Evolutionary conservation across 2,888 invertebrate genomes (phyloP).

Genomic region (Drosophila fungiperda): DNA sequence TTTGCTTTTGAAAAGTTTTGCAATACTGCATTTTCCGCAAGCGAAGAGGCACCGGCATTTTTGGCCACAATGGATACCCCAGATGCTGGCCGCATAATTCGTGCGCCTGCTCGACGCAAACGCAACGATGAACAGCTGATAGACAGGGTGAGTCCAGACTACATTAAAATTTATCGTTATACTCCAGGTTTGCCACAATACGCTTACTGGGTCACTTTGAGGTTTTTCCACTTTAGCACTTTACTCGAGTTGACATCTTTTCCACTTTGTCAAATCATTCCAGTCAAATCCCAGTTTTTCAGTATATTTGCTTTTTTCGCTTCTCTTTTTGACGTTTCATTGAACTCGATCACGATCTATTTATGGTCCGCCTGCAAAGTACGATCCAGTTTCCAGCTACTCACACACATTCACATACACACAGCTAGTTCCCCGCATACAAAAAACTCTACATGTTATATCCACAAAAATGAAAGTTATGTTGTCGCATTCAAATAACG

Average conservation of each 20-base stretch:
- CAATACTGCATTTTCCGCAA: conserved; percentile 13
- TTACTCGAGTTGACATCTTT: conserved; percentile 28
- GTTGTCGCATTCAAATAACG: conserved; percentile 30
- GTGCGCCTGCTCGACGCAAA: conserved; percentile 91
- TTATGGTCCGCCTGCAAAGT: conserved; percentile 51
- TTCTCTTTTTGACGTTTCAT: conserved; percentile 48
- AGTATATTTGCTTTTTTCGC: conserved; percentile 4
- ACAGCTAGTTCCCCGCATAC: conserved; percentile 22
- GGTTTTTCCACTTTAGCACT: not conserved
- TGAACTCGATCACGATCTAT: conserved; percentile 60
- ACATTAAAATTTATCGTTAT: not conserved
- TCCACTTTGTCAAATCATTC: conserved; percentile 15
- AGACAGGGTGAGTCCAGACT: conserved; percentile 89
- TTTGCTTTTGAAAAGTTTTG: conserved; percentile 20
- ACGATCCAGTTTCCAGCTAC: conserved; percentile 70
- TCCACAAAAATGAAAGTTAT: conserved; percentile 68
- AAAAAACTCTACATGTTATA: conserved; percentile 19
- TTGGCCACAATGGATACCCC: conserved; percentile 71
- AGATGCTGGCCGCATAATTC: conserved; percentile 87
- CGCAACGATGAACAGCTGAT: conserved; percentile 92
- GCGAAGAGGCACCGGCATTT: not conserved
- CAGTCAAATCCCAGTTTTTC: conserved; percentile 1
- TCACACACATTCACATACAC: not conserved
- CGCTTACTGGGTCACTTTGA: conserved; percentile 14
- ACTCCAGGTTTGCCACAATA: not conserved